Conservation (phyloP, 37 sponge, comb jelly and placozoan genomes). For the Beroe ovata region DNA sequence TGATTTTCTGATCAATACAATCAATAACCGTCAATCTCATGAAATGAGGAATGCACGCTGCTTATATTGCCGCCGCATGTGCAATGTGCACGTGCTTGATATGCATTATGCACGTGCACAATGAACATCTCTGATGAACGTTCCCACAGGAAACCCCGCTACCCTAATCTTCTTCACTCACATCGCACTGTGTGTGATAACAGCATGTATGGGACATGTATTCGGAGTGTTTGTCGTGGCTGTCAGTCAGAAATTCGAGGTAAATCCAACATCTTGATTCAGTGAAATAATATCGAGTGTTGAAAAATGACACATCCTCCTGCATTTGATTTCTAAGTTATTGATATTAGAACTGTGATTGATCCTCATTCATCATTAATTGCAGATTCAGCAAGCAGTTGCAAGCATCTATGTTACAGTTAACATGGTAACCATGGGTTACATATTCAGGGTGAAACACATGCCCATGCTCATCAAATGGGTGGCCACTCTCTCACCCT, state of each 20-base stretch:
- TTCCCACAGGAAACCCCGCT: slow-evolving; percentile 55
- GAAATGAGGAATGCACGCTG: no score
- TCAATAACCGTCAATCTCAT: no score
- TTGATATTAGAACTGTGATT: no score
- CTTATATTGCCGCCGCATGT: no score
- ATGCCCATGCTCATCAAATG: slow-evolving; percentile 35
- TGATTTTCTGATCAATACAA: no score
- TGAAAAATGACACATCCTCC: no score
- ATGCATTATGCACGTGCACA: no score
- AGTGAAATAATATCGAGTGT: no score
- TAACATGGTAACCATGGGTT: slow-evolving; percentile 38
- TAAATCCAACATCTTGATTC: background rate
- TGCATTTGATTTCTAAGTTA: no score
- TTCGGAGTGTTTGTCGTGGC: slow-evolving; percentile 55
- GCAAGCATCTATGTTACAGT: slow-evolving; percentile 50
- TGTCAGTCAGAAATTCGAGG: slow-evolving; percentile 63
- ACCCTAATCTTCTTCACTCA: slow-evolving; percentile 31
- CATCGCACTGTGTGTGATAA: slow-evolving; percentile 61
- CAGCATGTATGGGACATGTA: slow-evolving; percentile 61
- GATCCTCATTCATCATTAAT: no score
- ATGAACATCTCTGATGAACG: no score
- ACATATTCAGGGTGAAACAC: slow-evolving; percentile 42
- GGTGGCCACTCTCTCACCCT: slow-evolving; percentile 41
- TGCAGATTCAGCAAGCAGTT: slow-evolving; percentile 46
- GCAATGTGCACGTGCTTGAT: no score